Evolutionary conservation across 1,140 invertebrate genomes (phyloP), one percentile per base, ranked within the genome.

Genomic region (Octopus sinensis): DNA sequence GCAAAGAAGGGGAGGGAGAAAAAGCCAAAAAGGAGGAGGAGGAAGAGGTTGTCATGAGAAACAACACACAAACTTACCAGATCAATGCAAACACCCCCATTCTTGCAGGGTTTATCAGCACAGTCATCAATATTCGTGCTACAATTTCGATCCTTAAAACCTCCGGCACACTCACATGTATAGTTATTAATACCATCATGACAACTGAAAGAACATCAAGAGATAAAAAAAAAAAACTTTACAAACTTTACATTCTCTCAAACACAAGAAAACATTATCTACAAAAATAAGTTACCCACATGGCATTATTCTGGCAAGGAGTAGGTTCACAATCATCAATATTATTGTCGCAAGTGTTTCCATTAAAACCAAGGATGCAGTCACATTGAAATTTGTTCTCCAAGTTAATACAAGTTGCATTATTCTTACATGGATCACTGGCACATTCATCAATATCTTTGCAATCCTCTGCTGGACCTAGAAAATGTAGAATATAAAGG

Each of bases 341-440:
- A 53, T 83, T 78, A 10, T 53, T 81, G 52, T 84, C 23, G 90
- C 96, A 98, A 86, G 95, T 94, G 53, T 92, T 91, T 4, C 96
- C 96, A 54, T 85, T 86, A 84, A 88, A 92, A 0, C 89, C 89
- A 6, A 84, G 71, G 23, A 81, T 2, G 76, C 87, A 89, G 30
- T 51, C 53, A 83, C 87, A 88, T 9, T 12, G 81, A 78, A 85
- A 88, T 23, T 52, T 75, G 54, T 85, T 86, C 53, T 79, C 62
- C 5, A 71, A 43, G 79, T 88, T 80, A 1, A 43, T 5, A 82
- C 89, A 90, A 54, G 83, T 84, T 12, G 80, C 87, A 71, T 83
- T 84, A 82, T 89, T 87, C 23, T 80, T 52, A 80, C 89, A 90
- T 12, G 85, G 84, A 17, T 79, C 82, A 43, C 51, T 75, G 23